Evolutionary conservation across 2,113 vertebrate genomes (phyloP).

Genomic region (Platichthys stellatus): DNA sequence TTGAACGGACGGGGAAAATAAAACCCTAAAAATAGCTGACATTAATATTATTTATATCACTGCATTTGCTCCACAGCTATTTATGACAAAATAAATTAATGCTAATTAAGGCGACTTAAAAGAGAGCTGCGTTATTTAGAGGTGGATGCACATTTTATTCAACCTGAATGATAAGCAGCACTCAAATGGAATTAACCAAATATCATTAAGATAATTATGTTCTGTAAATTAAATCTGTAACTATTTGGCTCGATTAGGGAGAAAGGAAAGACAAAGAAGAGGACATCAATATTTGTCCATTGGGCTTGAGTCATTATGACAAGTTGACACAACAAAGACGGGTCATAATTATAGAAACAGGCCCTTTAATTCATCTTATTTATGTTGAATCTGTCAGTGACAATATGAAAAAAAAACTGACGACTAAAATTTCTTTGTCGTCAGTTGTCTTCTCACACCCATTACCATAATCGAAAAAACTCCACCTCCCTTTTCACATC

Average conservation of each 20-base stretch:
- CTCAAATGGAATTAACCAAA: not conserved
- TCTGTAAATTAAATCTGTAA: not conserved
- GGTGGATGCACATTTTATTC: not conserved
- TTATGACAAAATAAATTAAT: slow-evolving; percentile 29
- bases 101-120: slow-evolving; percentile 29
- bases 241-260: not conserved
- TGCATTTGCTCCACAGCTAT: slow-evolving; percentile 36
- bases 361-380: not conserved
- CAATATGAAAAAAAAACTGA: slow-evolving; percentile 24
- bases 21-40: slow-evolving; percentile 49
- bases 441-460: slow-evolving; percentile 52
- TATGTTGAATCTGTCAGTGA: slow-evolving; percentile 7
- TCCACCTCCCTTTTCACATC: slow-evolving; percentile 31
- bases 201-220: not conserved
- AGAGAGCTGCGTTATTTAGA: slow-evolving; percentile 21
- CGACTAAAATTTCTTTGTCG: slow-evolving; percentile 7
- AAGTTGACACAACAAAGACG: not conserved
- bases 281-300: not conserved
- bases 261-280: not conserved
- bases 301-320: not conserved
- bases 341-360: not conserved
- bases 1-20: slow-evolving; percentile 10
- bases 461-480: slow-evolving; percentile 41
- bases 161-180: not conserved
- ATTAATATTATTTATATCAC: slow-evolving; percentile 51